A percentile compares a stretch with the other conserved stretches of the same genome.
These are phyloP conservation scores for Donacobius atricapilla DNA, from an alignment of 2,113 vertebrate genomes.

Conservation along the genomic window DNA sequence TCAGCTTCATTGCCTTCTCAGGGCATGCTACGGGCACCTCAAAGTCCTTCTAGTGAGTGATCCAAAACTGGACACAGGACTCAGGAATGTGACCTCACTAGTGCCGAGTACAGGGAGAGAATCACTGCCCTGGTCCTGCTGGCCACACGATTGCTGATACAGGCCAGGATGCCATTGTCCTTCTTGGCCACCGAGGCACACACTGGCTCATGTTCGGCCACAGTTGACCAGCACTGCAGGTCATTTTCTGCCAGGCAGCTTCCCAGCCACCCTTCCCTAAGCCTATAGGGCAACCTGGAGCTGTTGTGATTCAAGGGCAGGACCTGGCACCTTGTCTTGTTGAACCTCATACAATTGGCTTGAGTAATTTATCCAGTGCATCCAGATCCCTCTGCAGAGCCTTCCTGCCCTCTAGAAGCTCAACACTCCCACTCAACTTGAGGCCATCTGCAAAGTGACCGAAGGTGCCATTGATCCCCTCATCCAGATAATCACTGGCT, in stretches of 20 bases:
- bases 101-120: accelerated
- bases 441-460: background rate
- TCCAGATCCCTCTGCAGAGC: background rate
- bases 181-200: background rate
- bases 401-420: background rate
- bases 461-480: background rate
- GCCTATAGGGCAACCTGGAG: no score
- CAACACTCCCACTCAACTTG: background rate
- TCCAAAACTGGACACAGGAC: background rate
- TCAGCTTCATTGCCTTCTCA: background rate
- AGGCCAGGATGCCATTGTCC: background rate
- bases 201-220: background rate
- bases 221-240: background rate
- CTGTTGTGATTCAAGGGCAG: background rate
- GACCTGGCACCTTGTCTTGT: background rate
- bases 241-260: background rate
- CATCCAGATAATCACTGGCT: background rate
- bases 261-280: background rate
- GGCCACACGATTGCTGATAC: background rate
- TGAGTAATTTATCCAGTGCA: background rate
- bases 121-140: background rate
- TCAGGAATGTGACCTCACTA: background rate
- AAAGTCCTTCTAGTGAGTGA: background rate
- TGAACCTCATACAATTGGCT: background rate
- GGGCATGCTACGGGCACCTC: background rate